Evolutionary conservation across 2,797 vertebrate species (phyloP), one percentile per base, ranked within the genome.

Genomic region (Jordanella pulchra): DNA sequence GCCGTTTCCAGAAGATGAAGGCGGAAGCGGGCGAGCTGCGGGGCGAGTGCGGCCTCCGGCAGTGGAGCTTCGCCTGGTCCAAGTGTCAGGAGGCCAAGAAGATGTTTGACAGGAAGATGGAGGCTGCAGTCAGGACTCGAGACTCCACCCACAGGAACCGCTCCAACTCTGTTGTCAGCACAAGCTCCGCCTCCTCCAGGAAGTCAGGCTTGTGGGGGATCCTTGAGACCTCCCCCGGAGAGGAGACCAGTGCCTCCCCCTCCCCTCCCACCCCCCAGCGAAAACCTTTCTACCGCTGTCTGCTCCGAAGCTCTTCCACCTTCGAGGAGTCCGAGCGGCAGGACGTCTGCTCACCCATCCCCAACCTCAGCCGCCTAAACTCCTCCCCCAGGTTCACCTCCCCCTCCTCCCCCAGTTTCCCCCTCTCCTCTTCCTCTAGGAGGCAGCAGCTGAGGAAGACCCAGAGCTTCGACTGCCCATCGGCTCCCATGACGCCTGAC

Each of bases 61-160:
- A 97, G 85, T 98, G 96, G 95, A 96, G 93, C 82, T 94, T 95
- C 0, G 95, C 96, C 0, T 96, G 96, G 96, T 94, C 95, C 10
- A 95, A 93, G 84, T 99, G 96, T 85, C 96, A 97, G 87, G 97
- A 99, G 85, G 96, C 96, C 54, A 94, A 93, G 83, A 91, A 92
- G 81, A 95, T 95, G 86, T 95, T 97, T 25, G 95, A 96, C 83
- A 95, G 94, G 91, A 98, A 97, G 86, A 93, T 96, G 0, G 96
- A 97, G 84, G 92, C 89, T 0, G 96, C 94, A 0, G 66, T 96
- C 50, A 89, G 92, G 81, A 89, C 93, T 3, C 87, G 71, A 10
- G 84, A 84, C 67, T 87, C 86, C 1, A 42, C 82, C 65, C 74
- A 88, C 45, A 77, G 92, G 14, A 83, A 86, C 0, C 85, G 89